Percentiles rank a stretch among this genome's conserved stretches.
These are phyloP conservation scores for Micromesistius poutassou DNA, from an alignment of 2,797 vertebrate genomes.

Conservation along the genomic window DNA sequence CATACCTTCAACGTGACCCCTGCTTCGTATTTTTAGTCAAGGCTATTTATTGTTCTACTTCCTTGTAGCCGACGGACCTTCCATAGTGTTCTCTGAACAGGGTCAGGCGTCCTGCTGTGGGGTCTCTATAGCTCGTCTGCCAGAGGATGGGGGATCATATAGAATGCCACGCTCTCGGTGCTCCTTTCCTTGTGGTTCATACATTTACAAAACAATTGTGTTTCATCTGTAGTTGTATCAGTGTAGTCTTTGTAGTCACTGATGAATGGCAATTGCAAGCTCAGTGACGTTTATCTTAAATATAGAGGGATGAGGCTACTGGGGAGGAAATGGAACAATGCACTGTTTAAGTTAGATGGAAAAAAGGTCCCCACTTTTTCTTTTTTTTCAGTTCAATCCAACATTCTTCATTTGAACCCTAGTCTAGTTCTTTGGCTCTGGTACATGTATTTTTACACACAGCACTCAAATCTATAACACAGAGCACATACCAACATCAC, in stretches of 20 bases:
- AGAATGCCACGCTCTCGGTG: not conserved
- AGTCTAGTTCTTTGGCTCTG: not conserved
- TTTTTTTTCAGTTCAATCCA: not conserved
- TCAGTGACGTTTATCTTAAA: not conserved
- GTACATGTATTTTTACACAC: not conserved
- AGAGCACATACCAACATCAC: too few relatives aligned
- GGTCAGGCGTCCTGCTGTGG: constrained; percentile 59
- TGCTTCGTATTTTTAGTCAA: constrained; percentile 63
- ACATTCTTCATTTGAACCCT: not conserved
- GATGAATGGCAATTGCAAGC: not conserved
- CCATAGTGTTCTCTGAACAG: constrained; percentile 50
- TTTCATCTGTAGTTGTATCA: not conserved
- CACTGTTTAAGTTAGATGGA: not conserved
- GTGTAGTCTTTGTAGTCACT: not conserved
- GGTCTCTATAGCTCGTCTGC: constrained; percentile 42
- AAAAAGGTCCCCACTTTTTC: not conserved
- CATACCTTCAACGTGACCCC: constrained; percentile 51
- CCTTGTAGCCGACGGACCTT: constrained; percentile 35
- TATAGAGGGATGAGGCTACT: not conserved
- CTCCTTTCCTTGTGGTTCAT: not conserved
- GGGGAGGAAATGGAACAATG: constrained; percentile 6
- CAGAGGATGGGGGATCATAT: constrained; percentile 39
- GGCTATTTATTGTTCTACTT: constrained; percentile 54
- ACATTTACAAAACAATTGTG: not conserved
- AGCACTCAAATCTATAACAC: too few relatives aligned